Base-by-base conservation (phyloP, 2,113 vertebrate species). In the Cervus canadensis region DNA sequence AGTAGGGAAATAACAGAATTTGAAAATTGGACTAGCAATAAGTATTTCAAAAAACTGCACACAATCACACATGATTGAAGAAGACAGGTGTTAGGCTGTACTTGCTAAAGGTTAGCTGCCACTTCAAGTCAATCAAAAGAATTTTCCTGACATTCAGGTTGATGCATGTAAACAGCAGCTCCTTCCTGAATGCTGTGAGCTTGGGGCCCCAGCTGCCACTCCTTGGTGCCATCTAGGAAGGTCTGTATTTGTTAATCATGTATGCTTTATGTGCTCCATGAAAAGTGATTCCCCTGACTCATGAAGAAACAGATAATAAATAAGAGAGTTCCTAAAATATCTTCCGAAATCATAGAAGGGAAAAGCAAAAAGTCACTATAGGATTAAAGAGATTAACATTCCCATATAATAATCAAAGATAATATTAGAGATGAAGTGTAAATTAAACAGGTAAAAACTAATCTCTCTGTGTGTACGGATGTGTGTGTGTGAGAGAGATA, bases 41-140 rank as follows among this genome's bases (percentile, higher is more conserved):
- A 56, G 48, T 82, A 50, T 95, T 89, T 96, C 3, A 17, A 59
- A 81, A 81, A 87, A 74, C 76, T 64, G 74, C 4, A 62, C 33
- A 92, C 23, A 96, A 57, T 98, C 54, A 96, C 10, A 11, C 16
- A 17, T 78, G 95, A 96, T 71, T 96, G 88, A 94, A 94, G 74
- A 89, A 95, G 90, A 79, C 81, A 93, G 96, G 52, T 76, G 45
- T 92, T 87, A 71, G 54, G 16, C 45, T 96, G 36, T 64, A 40
- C 50, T 84, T 81, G 25, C 26, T 40, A 50, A 76, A 60, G 74
- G 87, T 15, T 45, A 23, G 64, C 52, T 95, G n/a, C 33, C 13
- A 43, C 67, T 95, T 92, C 16, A 74, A 81, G 52, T 94, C 87
- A 94, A 67, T 97, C 71, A 50, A 74, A 93, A 85, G 52, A 71